Percentiles rank a stretch among this genome's conserved stretches.
phyloP scores from a whole-genome alignment of 2,113 vertebrate genomes.

The Megaceryle torquata region DNA sequence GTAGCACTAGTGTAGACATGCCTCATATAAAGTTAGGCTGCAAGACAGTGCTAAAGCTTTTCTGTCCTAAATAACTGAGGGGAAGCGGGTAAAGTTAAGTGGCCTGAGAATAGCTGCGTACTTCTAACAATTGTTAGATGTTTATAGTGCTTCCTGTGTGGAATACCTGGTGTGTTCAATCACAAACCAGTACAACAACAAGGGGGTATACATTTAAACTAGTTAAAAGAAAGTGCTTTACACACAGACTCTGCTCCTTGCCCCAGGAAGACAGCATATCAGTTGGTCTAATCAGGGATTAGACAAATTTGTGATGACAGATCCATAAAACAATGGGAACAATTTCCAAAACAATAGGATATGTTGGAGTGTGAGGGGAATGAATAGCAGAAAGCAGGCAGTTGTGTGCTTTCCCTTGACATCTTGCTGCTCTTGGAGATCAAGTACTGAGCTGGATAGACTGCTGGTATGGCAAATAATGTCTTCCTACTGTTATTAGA shows the following conservation, averaged over 20 bases:
- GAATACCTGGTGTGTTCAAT: not conserved
- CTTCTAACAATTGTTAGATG: not conserved
- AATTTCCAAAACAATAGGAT: not conserved
- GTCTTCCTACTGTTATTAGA: not conserved
- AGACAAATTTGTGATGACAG: not conserved
- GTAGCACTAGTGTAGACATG: not conserved
- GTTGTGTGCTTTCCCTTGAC: not conserved
- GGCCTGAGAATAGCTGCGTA: not conserved
- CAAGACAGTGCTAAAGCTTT: not conserved
- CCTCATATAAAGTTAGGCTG: not conserved
- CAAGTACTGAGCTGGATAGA: not conserved
- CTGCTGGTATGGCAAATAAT: not conserved
- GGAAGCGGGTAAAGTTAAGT: not conserved
- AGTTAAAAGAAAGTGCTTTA: not conserved
- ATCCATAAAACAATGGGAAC: not conserved
- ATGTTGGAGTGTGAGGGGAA: not conserved
- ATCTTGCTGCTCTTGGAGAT: not conserved
- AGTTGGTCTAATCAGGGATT: not conserved
- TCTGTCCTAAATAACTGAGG: not conserved
- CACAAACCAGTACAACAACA: not conserved
- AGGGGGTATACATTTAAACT: not conserved
- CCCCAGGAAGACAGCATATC: not conserved
- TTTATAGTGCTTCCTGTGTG: not conserved
- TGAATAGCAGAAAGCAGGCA: not conserved
- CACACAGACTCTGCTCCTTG: not conserved